Conservation (phyloP, 2,888 invertebrate genomes). For the Mechanitis mazaeus region DNA sequence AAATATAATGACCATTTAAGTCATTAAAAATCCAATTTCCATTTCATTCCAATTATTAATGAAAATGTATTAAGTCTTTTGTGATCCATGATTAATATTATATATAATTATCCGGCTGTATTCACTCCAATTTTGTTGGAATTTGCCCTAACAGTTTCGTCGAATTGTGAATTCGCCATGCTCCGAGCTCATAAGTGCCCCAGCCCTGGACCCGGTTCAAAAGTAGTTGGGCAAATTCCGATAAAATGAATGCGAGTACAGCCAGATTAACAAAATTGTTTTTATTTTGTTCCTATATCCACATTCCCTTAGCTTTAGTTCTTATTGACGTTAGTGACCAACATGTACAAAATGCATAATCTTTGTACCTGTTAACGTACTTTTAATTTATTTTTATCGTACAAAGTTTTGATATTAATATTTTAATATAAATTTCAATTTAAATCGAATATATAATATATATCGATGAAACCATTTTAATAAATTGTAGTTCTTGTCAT, state of each 20-base stretch:
- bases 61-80: too few relatives aligned
- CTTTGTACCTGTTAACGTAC: slow-evolving; percentile 20
- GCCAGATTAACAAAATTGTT: too few relatives aligned
- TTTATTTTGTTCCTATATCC: slow-evolving; percentile 6
- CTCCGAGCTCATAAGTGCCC: too few relatives aligned
- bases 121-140: too few relatives aligned
- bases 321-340: slow-evolving; percentile 7
- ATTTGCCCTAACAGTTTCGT: too few relatives aligned
- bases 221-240: too few relatives aligned
- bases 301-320: slow-evolving; percentile 14
- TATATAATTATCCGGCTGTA: too few relatives aligned
- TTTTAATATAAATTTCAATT: background rate
- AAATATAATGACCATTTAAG: slow-evolving; percentile 17
- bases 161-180: too few relatives aligned
- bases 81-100: too few relatives aligned
- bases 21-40: background rate
- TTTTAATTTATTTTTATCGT: slow-evolving; percentile 13
- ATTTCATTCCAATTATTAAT: background rate
- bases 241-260: too few relatives aligned
- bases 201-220: too few relatives aligned
- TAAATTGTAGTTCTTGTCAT: background rate
- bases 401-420: slow-evolving; percentile 6
- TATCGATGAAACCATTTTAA: background rate
- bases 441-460: too few relatives aligned
- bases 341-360: slow-evolving; percentile 19